phyloP scores from a whole-genome alignment of 2,113 vertebrate species.

The Stegastes partitus region DNA sequence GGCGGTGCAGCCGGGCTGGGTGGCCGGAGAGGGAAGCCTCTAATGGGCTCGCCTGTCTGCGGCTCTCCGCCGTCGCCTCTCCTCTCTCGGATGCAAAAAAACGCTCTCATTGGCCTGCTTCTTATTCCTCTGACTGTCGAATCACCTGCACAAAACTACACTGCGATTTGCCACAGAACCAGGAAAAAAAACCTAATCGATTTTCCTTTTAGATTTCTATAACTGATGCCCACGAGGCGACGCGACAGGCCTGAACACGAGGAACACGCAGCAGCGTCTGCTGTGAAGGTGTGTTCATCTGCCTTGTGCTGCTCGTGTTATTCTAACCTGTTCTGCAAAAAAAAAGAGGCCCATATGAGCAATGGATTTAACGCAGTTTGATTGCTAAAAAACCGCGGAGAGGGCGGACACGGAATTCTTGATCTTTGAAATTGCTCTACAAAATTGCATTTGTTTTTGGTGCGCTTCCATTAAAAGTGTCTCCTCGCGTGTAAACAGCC shows the following conservation, averaged over 20 bases:
- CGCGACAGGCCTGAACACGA: constrained; percentile 32
- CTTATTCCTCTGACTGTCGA: constrained; percentile 93
- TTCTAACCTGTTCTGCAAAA: constrained; percentile 51
- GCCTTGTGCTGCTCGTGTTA: constrained; percentile 42
- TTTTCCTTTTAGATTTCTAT: constrained; percentile 96
- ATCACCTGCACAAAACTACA: constrained; percentile 93
- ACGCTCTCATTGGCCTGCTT: constrained; percentile 89
- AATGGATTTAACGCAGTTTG: constrained; percentile 80
- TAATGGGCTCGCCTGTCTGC: constrained; percentile 62
- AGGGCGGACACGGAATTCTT: constrained; percentile 80
- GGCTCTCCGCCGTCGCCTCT: constrained; percentile 49
- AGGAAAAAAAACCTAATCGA: constrained; percentile 96
- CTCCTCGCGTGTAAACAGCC: constrained; percentile 99
- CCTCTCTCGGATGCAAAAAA: constrained; percentile 89
- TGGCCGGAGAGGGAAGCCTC: constrained; percentile 75
- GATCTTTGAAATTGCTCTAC: constrained; percentile 91
- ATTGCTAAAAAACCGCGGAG: constrained; percentile 76
- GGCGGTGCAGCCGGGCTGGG: constrained; percentile 77
- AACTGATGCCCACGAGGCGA: constrained; percentile 83
- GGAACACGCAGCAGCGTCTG: constrained; percentile 36
- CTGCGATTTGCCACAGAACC: constrained; percentile 94
- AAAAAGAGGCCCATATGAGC: constrained; percentile 65
- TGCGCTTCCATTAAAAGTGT: constrained; percentile 99
- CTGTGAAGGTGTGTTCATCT: constrained; percentile 38
- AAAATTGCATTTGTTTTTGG: constrained; percentile 99